Evolutionary conservation across 2,888 invertebrate species (phyloP).

Genomic region (Diarsia dahlii): DNA sequence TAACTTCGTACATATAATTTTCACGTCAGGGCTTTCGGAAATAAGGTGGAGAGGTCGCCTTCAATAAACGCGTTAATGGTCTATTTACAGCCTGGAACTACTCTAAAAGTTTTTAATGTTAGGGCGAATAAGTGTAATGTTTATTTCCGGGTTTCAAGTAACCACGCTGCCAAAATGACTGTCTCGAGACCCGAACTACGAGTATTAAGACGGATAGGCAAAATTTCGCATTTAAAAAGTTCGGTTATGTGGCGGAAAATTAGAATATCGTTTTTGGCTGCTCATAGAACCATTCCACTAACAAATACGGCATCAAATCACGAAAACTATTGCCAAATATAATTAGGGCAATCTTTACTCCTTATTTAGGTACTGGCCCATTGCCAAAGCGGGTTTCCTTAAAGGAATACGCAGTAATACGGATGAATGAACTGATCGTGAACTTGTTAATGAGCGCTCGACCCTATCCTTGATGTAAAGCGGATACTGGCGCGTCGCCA

Average conservation of each 20-base stretch:
- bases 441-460: constrained; percentile 53
- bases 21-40: constrained; percentile 37
- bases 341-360: constrained; percentile 31
- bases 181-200: not conserved
- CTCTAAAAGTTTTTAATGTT: constrained; percentile 14
- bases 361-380: constrained; percentile 16
- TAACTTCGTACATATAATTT: constrained; percentile 49
- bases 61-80: constrained; percentile 32
- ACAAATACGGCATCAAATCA: constrained; percentile 8
- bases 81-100: not conserved
- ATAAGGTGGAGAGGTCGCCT: constrained; percentile 22
- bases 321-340: constrained; percentile 2
- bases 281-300: not conserved
- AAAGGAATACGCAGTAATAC: constrained; percentile 19
- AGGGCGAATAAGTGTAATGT: not conserved
- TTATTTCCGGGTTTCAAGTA: not conserved
- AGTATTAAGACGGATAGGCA: not conserved
- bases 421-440: constrained; percentile 48
- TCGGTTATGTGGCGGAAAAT: not conserved
- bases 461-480: constrained; percentile 24
- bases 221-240: not conserved
- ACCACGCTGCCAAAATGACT: not conserved
- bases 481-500: constrained; percentile 45
- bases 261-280: constrained; percentile 6
- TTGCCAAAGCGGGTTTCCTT: constrained; percentile 27